phyloP scores from a whole-genome alignment of 2,797 vertebrate species.

The Epinephelus awoara region DNA sequence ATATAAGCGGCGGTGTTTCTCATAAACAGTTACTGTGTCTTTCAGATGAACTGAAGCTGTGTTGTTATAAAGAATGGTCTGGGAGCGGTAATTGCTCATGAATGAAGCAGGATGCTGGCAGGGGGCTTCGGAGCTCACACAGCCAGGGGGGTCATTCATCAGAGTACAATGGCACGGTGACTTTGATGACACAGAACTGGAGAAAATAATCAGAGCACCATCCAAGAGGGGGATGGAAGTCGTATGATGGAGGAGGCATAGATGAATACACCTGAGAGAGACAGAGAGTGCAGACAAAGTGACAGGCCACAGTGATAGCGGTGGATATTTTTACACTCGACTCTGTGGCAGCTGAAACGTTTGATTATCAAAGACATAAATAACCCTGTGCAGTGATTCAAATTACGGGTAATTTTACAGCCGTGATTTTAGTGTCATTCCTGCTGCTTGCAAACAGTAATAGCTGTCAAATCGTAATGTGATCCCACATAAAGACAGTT shows the following conservation, averaged over 20 bases:
- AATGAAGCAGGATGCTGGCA: constrained; percentile 47
- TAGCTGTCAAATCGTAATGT: neutral
- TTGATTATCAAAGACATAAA: neutral
- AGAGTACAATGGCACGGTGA: constrained; percentile 43
- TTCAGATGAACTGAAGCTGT: constrained; percentile 7
- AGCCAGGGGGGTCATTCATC: constrained; percentile 46
- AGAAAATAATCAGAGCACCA: constrained; percentile 32
- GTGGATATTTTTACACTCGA: neutral
- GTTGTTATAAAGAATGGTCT: constrained; percentile 29
- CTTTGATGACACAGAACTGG: constrained; percentile 40
- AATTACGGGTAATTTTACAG: neutral
- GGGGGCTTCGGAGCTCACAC: constrained; percentile 20
- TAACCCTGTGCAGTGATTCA: neutral
- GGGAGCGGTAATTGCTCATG: constrained; percentile 42
- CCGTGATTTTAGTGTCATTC: neutral
- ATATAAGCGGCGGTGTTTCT: neutral
- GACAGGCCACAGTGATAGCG: neutral
- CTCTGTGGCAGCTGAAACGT: neutral
- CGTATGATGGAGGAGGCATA: neutral
- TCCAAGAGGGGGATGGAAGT: constrained; percentile 22
- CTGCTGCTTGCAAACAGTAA: neutral
- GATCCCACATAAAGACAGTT: neutral
- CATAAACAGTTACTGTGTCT: neutral
- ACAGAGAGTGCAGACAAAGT: neutral
- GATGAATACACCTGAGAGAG: neutral